Base-by-base conservation (phyloP, 2,888 invertebrate genomes). In the Rotaria socialis region DNA sequence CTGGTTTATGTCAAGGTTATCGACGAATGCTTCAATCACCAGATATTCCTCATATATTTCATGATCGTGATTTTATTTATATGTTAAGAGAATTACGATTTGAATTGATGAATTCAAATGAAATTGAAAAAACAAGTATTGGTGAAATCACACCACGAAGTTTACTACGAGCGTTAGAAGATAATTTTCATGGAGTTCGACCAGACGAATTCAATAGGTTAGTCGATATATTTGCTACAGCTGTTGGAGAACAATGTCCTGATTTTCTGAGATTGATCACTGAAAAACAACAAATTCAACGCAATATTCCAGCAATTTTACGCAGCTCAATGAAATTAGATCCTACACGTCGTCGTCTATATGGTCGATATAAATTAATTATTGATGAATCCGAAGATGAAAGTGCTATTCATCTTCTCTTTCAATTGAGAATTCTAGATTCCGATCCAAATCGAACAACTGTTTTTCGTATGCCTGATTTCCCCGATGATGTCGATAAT, bases 11-110 rank as follows among this genome's bases (percentile, higher is more conserved):
- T n/a, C 24, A 80, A 80, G 47, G 80, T 11, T 80, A 80, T 24
- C 80, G 80, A 80, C 47, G 19, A 47, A 8, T 80, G 24, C 24
- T 80, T 24, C 24, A 11, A 14, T 43, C 80, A 47, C n/a, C 24
- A 24, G 43, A 80, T n/a, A 80, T 47, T n/a, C 80, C 80, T n/a
- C 80, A 80, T 43, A 80, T 80, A 47, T 80, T 43, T 80, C 80
- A 80, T n/a, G 80, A 80, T 47, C 80, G 80, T n/a, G 80, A 80
- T 80, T 80, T 80, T 80, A 80, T 80, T n/a, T 80, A 80, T 80
- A 80, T 80, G 80, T 14, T 80, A 43, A 19, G 80, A 24, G 80
- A 80, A 80, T 47, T 80, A 47, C 19, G 80, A 24, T 80, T 80
- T 80, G 80, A 80, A 80, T 80, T 80, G 14, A 67, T 35, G 27